Percentiles rank a stretch among this genome's conserved stretches.
phyloP scores from a whole-genome alignment of 2,888 invertebrate species.

The Noctua fimbriata region DNA sequence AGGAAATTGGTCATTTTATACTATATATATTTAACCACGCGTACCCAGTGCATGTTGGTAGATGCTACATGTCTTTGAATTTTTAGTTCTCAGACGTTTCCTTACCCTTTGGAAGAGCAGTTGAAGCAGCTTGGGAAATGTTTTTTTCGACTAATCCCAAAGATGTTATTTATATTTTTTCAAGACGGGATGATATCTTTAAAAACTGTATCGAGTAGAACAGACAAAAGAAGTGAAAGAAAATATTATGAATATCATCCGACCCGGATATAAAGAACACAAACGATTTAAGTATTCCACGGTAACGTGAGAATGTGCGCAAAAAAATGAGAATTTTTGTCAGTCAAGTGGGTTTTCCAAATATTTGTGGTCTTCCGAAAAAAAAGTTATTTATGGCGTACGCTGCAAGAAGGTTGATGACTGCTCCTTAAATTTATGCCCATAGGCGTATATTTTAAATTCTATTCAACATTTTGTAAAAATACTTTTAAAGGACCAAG shows the following conservation, averaged over 20 bases:
- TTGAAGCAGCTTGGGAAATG: not conserved
- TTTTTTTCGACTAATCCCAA: not conserved
- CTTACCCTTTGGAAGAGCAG: not conserved
- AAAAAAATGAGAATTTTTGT: conserved; percentile 40
- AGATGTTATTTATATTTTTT: not conserved
- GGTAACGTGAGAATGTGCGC: conserved; percentile 47
- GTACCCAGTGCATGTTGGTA: not conserved
- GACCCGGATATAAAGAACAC: conserved; percentile 45
- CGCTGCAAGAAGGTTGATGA: conserved; percentile 7
- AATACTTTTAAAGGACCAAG: not conserved
- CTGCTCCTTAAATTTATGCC: not conserved
- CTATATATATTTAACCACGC: no score
- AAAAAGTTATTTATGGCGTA: conserved; percentile 45
- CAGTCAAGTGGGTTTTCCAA: conserved; percentile 39
- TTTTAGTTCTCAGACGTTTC: not conserved
- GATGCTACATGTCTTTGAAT: not conserved
- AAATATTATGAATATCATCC: conserved; percentile 19
- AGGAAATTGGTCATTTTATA: not conserved
- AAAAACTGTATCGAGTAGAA: not conserved
- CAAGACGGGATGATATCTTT: not conserved
- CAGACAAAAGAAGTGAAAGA: conserved; percentile 41
- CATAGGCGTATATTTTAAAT: not conserved
- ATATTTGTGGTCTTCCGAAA: conserved; percentile 22
- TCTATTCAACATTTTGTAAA: not conserved
- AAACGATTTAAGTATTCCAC: conserved; percentile 45